Base-by-base conservation (phyloP, 2,113 vertebrate species). In the Notiomystis cincta region DNA sequence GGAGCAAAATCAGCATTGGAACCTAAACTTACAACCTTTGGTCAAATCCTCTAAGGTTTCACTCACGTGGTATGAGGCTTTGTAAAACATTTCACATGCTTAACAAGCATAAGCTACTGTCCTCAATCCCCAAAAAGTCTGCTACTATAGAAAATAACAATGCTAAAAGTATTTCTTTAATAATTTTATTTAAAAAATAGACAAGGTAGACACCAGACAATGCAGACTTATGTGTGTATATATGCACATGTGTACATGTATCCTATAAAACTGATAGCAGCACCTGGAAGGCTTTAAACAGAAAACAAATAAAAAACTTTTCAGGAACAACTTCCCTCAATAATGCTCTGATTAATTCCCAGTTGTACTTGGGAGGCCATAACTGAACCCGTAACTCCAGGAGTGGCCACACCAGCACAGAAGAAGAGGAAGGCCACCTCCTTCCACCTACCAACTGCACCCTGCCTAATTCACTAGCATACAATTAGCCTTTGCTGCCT, bases 201-300 rank as follows among this genome's bases (percentile, higher is more conserved):
- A 56, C 37, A 60, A 58, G 19, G 9, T 25, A 54, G 1, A 38
- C 50, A 27, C 51, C 21, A 58, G 23, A 31, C 2, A 8, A 53
- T n/a, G 24, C 13, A 78, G 23, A 45, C 28, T 37, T 6, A 35
- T 0, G 0, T 18, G 11, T 33, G 33, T 7, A 3, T 35, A 10
- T 0, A 0, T 28, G 17, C 22, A 2, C 20, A 5, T 7, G 6
- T 77, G 21, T 4, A 3, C 15, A 19, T 17, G 7, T 13, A 20
- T 24, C 7, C 58, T 66, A 5, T 25, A 38, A 38, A 70, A 61
- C 21, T 25, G 21, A 57, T 3, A 50, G 61, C 4, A 69, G 54
- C 7, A 24, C 15, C 30, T 31, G 23, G 22, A 37, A 16, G 25
- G 12, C 7, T 67, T 67, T 51, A 47, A 67, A 62, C 1, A 23